Evolutionary conservation across 2,888 invertebrate genomes (phyloP).

Genomic region (Lithophane leautieri): DNA sequence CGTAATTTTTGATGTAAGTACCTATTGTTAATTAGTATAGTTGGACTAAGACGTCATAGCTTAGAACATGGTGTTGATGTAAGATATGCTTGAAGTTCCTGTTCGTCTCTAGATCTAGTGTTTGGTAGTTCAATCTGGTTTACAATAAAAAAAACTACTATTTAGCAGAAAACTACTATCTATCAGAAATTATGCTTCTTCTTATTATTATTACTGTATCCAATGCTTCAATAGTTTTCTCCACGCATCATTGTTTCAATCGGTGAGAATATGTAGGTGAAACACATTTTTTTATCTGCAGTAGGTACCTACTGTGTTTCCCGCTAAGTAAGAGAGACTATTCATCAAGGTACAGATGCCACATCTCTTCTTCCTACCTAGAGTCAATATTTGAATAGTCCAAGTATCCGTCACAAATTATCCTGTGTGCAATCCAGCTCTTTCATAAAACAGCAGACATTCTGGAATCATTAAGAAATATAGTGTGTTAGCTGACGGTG

Average conservation of each 20-base stretch:
- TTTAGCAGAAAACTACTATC: neutral
- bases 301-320: neutral
- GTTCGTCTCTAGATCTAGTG: neutral
- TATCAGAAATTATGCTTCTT: neutral
- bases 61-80: neutral
- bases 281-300: neutral
- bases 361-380: neutral
- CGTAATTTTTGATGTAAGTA: slow-evolving; percentile 18
- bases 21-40: slow-evolving; percentile 17
- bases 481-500: neutral
- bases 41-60: slow-evolving; percentile 3
- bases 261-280: neutral
- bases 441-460: neutral
- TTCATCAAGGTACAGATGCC: neutral
- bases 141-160: neutral
- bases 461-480: neutral
- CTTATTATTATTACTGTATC: neutral
- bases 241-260: neutral
- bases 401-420: neutral
- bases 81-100: neutral
- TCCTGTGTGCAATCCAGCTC: neutral
- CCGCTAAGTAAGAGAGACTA: neutral
- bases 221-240: neutral
- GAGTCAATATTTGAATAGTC: neutral
- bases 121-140: neutral